Conservation (phyloP, 1,140 invertebrate species). For the Delia radicum region DNA sequence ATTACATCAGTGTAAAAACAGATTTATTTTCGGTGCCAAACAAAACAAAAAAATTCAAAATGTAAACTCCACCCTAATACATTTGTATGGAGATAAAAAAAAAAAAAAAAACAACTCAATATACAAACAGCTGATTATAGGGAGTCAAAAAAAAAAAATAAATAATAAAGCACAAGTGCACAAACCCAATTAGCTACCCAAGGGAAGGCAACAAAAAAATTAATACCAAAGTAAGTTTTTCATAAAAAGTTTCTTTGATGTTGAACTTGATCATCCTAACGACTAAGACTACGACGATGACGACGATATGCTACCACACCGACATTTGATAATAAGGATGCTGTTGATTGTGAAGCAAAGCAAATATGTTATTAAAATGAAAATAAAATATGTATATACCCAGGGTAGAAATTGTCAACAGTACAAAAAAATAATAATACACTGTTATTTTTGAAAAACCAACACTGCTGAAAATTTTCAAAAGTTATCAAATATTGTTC, state of each 20-base stretch:
- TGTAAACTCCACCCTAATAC: no score
- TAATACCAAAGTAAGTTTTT: neutral
- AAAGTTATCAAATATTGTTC: no score
- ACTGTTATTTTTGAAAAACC: no score
- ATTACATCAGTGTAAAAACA: no score
- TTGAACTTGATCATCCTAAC: neutral
- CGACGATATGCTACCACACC: neutral
- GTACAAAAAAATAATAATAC: neutral
- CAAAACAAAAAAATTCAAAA: no score
- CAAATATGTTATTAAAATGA: neutral
- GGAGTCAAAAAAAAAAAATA: neutral
- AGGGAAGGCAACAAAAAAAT: neutral
- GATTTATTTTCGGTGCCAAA: no score
- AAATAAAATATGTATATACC: no score
- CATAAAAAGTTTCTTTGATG: neutral
- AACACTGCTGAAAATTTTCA: no score
- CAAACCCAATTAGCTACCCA: neutral
- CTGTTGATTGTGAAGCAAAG: no score
- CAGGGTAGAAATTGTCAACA: neutral
- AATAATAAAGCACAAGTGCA: neutral
- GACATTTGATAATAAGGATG: no score
- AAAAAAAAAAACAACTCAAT: neutral
- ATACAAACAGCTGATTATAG: neutral
- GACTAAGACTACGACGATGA: neutral
- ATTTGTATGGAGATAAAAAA: no score